Percentiles rank a stretch among this genome's conserved stretches.
phyloP scores from a whole-genome alignment of 2,888 invertebrate genomes.

The Drosophila colorata region DNA sequence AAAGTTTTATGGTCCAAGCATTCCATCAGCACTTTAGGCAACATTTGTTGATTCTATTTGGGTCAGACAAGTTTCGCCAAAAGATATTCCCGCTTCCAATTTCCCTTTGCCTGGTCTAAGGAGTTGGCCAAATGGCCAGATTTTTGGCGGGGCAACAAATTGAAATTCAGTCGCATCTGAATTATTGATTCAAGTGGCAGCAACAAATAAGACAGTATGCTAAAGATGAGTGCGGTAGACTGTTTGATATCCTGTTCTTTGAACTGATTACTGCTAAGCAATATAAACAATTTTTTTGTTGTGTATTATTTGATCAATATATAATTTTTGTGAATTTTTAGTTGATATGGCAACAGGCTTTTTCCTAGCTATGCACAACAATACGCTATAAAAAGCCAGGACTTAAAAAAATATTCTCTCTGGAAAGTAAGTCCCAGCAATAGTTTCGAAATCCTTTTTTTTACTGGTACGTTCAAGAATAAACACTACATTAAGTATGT shows the following conservation, averaged over 20 bases:
- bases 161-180: constrained; percentile 54
- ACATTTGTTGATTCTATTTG: constrained; percentile 67
- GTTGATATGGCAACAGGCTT: too few species aligned
- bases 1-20: constrained; percentile 60
- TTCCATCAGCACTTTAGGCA: constrained; percentile 63
- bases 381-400: too few species aligned
- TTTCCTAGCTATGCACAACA: too few species aligned
- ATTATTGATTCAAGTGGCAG: constrained; percentile 70
- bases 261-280: too few species aligned
- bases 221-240: background rate
- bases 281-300: background rate
- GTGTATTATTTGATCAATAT: background rate
- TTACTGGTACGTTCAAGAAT: too few species aligned
- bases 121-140: constrained; percentile 1
- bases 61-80: constrained; percentile 42
- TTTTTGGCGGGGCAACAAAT: constrained; percentile 26
- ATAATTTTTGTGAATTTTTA: background rate
- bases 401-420: too few species aligned
- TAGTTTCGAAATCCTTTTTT: too few species aligned
- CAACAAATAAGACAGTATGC: background rate
- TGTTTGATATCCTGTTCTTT: background rate
- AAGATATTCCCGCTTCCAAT: constrained; percentile 4
- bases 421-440: too few species aligned
- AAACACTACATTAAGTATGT: too few species aligned
- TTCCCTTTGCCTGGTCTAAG: background rate